Percentiles rank a stretch among this genome's conserved stretches.
These are phyloP conservation scores for Nematostella vectensis DNA, from an alignment of 92 coral and sea anemone species.

Conservation along the genomic window DNA sequence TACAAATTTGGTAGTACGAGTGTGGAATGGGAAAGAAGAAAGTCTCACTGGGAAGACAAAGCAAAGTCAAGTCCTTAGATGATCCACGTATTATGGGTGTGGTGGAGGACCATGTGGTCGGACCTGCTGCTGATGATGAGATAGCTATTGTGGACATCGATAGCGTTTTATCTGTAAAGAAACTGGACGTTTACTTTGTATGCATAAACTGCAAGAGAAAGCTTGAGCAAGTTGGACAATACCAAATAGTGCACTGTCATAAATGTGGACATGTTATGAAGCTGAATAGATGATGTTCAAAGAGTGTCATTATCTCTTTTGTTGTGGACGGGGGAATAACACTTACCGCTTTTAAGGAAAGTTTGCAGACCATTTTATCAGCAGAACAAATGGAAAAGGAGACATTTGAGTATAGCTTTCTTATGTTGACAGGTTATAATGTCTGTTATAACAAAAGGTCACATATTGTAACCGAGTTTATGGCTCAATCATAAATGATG, in stretches of 20 bases:
- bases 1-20: slow-evolving; percentile 22
- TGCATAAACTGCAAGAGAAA: slow-evolving; percentile 26
- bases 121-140: slow-evolving; percentile 15
- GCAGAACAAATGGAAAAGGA: too few relatives aligned
- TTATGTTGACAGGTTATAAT: too few relatives aligned
- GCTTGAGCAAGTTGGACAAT: slow-evolving; percentile 18
- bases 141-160: slow-evolving; percentile 19
- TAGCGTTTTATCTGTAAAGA: slow-evolving; percentile 15
- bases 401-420: slow-evolving; percentile 16
- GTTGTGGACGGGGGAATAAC: slow-evolving; percentile 15
- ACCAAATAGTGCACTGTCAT: slow-evolving; percentile 21
- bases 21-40: slow-evolving; percentile 44
- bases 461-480: too few relatives aligned
- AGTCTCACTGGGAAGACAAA: slow-evolving; percentile 21
- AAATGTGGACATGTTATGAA: slow-evolving; percentile 22
- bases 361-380: too few relatives aligned
- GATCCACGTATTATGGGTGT: slow-evolving; percentile 13
- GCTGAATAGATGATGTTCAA: slow-evolving; percentile 15
- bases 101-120: slow-evolving; percentile 17
- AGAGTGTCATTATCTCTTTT: slow-evolving; percentile 22
- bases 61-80: slow-evolving; percentile 16
- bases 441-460: too few relatives aligned
- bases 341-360: slow-evolving; percentile 9
- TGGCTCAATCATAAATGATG: too few relatives aligned
- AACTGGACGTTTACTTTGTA: slow-evolving; percentile 11